Percentiles rank a stretch among this genome's conserved stretches.
Evolutionary conservation across 2,797 vertebrate genomes (phyloP).

Genomic region (Babyrousa celebensis): DNA sequence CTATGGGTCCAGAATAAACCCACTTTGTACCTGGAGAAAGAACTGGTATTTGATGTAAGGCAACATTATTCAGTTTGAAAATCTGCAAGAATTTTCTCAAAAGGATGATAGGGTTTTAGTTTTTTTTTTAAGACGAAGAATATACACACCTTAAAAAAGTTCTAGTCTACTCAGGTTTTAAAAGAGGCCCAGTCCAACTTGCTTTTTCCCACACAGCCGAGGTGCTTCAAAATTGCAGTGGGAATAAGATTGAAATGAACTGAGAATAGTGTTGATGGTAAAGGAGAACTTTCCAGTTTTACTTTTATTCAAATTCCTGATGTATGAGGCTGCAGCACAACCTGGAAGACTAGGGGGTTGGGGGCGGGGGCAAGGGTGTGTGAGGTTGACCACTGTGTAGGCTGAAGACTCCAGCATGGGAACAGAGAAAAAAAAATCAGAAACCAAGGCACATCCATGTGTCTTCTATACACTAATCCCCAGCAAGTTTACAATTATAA

Average conservation of each 20-base stretch:
- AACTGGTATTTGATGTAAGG: neutral
- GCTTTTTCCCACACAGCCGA: neutral
- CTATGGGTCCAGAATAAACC: neutral
- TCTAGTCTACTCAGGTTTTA: neutral
- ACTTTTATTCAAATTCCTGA: conserved; percentile 48
- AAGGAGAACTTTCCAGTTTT: conserved; percentile 52
- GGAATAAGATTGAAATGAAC: neutral
- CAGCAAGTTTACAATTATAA: conserved; percentile 60
- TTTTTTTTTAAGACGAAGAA: neutral
- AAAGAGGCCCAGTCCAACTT: neutral
- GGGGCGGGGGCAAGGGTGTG: neutral
- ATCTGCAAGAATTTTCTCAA: neutral
- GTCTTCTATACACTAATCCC: neutral
- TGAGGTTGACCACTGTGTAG: neutral
- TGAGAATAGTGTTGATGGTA: neutral
- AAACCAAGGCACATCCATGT: neutral
- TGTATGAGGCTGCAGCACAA: conserved; percentile 8
- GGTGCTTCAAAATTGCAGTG: neutral
- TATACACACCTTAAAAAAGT: neutral
- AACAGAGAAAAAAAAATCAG: conserved; percentile 60
- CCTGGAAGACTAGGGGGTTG: too few species aligned
- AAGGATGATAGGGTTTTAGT: neutral
- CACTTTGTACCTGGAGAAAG: neutral
- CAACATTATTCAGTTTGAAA: conserved; percentile 22
- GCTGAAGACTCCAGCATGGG: neutral